Conservation (phyloP, 2,113 vertebrate species). For the Dicentrarchus labrax region DNA sequence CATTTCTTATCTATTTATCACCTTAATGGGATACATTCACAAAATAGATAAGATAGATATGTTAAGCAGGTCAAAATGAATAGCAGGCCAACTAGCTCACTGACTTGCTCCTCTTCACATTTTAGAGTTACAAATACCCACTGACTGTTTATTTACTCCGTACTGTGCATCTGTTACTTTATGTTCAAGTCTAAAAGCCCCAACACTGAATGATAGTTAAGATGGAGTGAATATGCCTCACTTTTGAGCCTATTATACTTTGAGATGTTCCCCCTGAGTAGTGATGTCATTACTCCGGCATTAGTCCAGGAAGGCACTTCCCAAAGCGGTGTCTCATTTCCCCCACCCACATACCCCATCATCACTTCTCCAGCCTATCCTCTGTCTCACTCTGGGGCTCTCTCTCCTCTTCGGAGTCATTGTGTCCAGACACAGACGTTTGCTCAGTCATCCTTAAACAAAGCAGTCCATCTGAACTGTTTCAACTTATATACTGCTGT, state of each 20-base stretch:
- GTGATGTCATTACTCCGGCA: constrained; percentile 77
- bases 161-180: background rate
- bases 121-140: background rate
- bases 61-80: background rate
- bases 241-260: constrained; percentile 35
- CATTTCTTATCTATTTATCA: background rate
- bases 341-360: constrained; percentile 56
- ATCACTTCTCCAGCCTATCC: constrained; percentile 41
- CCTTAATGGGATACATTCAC: background rate
- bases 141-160: background rate
- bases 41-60: background rate
- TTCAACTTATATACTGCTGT: background rate
- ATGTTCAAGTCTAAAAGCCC: background rate
- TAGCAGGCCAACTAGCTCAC: background rate
- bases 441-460: constrained; percentile 38
- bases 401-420: constrained; percentile 47
- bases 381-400: constrained; percentile 22
- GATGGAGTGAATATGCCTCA: background rate
- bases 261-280: constrained; percentile 48
- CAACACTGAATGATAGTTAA: background rate
- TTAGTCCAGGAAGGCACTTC: constrained; percentile 69
- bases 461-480: constrained; percentile 7
- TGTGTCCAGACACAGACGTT: constrained; percentile 39
- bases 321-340: constrained; percentile 72
- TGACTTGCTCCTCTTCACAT: background rate